These are phyloP conservation scores for Polypedilum vanderplanki DNA, from an alignment of 1,140 invertebrate species.

Conservation along the genomic window DNA sequence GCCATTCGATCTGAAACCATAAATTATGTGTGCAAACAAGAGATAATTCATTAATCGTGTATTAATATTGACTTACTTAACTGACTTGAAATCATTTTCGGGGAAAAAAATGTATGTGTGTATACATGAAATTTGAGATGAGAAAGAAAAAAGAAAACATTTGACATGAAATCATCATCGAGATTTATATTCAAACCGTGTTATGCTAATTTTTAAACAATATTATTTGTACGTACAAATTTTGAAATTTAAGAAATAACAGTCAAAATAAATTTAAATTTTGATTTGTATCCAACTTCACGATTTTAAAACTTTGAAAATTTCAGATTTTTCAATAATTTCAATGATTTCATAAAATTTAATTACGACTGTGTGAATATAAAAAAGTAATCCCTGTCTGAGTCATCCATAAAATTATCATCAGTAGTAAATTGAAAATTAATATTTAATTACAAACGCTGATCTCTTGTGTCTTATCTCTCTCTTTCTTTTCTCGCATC, in stretches of 20 bases:
- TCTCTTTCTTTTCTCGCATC: background rate
- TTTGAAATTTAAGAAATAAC: too few relatives aligned
- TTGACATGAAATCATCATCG: constrained; percentile 3
- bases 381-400: too few relatives aligned
- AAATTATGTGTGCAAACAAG: constrained; percentile 18
- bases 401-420: too few relatives aligned
- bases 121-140: background rate
- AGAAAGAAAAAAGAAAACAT: background rate
- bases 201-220: too few relatives aligned
- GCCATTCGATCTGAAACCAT: constrained; percentile 17
- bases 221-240: too few relatives aligned
- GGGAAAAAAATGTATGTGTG: background rate
- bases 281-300: too few relatives aligned
- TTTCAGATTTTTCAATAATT: too few relatives aligned
- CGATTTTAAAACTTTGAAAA: too few relatives aligned
- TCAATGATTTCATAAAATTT: too few relatives aligned
- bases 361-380: too few relatives aligned
- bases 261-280: too few relatives aligned
- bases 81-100: background rate
- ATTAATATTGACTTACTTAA: constrained; percentile 4
- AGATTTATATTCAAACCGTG: background rate
- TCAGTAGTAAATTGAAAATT: constrained; percentile 16
- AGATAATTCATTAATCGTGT: constrained; percentile 19
- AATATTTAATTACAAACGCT: constrained; percentile 19
- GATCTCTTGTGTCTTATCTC: background rate